Percentiles rank a stretch among this genome's conserved stretches.
These are phyloP conservation scores for Alectoris magna DNA, from an alignment of 2,797 vertebrate species.

Conservation along the genomic window DNA sequence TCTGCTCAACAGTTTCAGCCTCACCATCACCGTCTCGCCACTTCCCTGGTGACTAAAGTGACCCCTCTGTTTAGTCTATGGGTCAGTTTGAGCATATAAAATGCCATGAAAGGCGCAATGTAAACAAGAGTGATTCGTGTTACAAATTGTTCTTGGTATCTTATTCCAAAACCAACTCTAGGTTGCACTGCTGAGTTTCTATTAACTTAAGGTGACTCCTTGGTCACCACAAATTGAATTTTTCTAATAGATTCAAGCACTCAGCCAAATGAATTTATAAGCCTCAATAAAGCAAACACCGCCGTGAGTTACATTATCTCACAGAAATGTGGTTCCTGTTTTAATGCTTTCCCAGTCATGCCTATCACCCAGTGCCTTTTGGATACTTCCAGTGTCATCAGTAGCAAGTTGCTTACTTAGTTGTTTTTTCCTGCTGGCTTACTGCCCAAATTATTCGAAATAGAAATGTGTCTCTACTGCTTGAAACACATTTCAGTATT, in stretches of 20 bases:
- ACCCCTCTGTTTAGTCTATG: neutral
- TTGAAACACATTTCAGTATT: neutral
- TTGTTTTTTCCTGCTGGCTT: neutral
- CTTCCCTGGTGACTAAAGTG: neutral
- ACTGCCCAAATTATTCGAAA: neutral
- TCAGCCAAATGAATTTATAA: conserved; percentile 13
- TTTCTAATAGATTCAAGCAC: neutral
- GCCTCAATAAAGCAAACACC: neutral
- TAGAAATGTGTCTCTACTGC: neutral
- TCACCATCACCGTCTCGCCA: neutral
- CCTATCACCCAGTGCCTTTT: neutral
- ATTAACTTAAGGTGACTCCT: neutral
- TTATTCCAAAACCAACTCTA: neutral
- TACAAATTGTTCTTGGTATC: neutral
- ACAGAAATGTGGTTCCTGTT: neutral
- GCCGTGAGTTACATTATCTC: neutral
- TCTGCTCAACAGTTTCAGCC: neutral
- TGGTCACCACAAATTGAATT: conserved; percentile 11
- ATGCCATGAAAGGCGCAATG: neutral
- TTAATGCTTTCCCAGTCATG: neutral
- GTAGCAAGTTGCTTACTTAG: neutral
- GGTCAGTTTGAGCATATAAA: neutral
- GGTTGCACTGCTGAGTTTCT: neutral
- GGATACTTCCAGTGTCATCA: neutral
- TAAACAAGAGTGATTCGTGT: neutral